Base-by-base conservation (phyloP, 2,888 invertebrate genomes). In the Pandemis cinnamomeana region DNA sequence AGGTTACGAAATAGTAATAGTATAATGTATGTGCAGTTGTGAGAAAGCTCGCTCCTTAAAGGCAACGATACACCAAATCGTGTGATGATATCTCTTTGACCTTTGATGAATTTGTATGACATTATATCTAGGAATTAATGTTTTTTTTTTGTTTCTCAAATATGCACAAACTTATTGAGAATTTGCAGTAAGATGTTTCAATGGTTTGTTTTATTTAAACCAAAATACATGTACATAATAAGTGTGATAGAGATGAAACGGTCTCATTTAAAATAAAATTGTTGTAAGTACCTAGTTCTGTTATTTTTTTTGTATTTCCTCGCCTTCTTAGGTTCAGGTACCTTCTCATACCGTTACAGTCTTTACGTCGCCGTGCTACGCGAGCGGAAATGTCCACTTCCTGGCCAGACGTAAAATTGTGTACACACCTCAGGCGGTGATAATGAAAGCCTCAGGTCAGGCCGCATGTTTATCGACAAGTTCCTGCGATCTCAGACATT, bases 171-270 rank as follows among this genome's bases (percentile, higher is more conserved):
- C 88, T 91, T 89, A 88, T 88, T 89, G 90, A 91, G 85, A 85
- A 90, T 88, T 90, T 89, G 89, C 89, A 88, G 87, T 90, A 86
- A 88, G 89, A 90, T 89, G 86, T 91, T 90, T 91, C 87, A 88
- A 84, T 87, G 90, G 92, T 93, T 93, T 93, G 91, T 93, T 94
- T 92, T 92, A 91, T 91, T 92, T 87, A 91, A 93, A 93, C 93
- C 92, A 93, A 93, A 91, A 74, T 74, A 74, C 70, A 74, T 93
- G 93, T 94, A 93, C 92, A 94, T 93, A 89, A 87, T 89, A 93
- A 90, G 93, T 94, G 93, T 94, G 93, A 94, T 94, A 94, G 93
- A 93, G 93, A 94, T 92, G 92, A 89, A 92, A 92, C 88, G 89
- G 93, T 94, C 93, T 94, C 93, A 92, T 92, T 92, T 91, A 91